phyloP scores from a whole-genome alignment of 2,888 invertebrate species.

The Nowickia ferox region DNA sequence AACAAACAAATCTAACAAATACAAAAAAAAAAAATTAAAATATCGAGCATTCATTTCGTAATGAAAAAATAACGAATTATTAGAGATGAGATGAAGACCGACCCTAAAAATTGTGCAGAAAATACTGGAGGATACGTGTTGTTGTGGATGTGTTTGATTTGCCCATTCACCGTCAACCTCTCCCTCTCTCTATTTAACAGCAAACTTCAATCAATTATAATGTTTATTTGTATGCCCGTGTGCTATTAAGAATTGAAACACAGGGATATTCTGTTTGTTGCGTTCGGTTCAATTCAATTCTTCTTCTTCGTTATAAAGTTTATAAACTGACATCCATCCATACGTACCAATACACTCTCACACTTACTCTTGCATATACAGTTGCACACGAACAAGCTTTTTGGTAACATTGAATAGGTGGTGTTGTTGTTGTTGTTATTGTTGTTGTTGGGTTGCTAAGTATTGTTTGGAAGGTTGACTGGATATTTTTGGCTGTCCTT shows the following conservation, averaged over 20 bases:
- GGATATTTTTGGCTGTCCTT: constrained; percentile 63
- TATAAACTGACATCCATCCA: constrained; percentile 3
- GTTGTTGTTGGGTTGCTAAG: constrained; percentile 29
- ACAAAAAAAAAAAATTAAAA: constrained; percentile 6
- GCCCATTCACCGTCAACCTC: constrained; percentile 21
- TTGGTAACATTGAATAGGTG: constrained; percentile 37
- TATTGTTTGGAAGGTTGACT: constrained; percentile 42
- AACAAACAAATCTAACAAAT: constrained; percentile 14
- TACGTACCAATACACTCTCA: neutral
- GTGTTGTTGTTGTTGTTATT: too few relatives aligned
- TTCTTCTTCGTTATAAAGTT: constrained; percentile 10
- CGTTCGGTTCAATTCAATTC: constrained; percentile 25
- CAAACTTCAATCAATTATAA: constrained; percentile 67
- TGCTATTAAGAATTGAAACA: constrained; percentile 45
- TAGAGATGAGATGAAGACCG: constrained; percentile 6
- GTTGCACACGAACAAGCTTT: constrained; percentile 12
- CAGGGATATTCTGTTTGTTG: constrained; percentile 26
- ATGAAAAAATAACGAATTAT: constrained; percentile 1
- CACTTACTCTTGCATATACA: neutral
- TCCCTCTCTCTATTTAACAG: constrained; percentile 28
- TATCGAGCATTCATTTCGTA: constrained; percentile 20
- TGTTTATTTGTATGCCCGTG: constrained; percentile 39
- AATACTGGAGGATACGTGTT: constrained; percentile 1
- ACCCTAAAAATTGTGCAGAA: constrained; percentile 1
- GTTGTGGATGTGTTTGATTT: constrained; percentile 1